phyloP scores from a whole-genome alignment of 2,113 vertebrate genomes.

The Apus apus region DNA sequence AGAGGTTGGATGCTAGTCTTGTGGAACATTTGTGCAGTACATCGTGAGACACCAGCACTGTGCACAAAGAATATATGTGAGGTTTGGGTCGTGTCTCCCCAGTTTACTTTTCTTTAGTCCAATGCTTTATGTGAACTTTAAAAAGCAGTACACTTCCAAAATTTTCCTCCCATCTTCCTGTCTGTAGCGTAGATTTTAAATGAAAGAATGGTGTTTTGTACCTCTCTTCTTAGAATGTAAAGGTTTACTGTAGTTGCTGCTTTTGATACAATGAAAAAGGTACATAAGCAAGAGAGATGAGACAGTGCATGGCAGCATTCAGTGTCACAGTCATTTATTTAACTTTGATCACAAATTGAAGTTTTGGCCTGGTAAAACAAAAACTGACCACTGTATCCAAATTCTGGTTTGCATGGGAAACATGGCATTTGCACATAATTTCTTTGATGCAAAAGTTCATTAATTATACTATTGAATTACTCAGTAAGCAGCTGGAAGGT shows the following conservation, averaged over 20 bases:
- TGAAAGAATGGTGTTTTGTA: background rate
- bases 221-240: background rate
- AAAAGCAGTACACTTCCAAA: background rate
- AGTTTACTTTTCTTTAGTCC: background rate
- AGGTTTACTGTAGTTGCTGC: background rate
- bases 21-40: background rate
- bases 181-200: background rate
- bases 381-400: background rate
- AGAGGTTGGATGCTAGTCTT: background rate
- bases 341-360: background rate
- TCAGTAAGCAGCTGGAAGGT: background rate
- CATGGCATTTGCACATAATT: background rate
- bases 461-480: background rate
- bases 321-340: background rate
- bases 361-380: background rate
- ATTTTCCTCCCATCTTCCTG: background rate
- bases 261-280: background rate
- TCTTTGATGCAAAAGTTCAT: background rate
- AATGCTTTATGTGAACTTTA: background rate
- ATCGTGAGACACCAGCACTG: background rate
- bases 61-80: background rate
- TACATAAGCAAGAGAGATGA: background rate
- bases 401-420: background rate
- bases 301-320: background rate
- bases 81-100: background rate